These are phyloP conservation scores for Uropetala carovei DNA, from an alignment of 2,888 invertebrate species.

Conservation along the genomic window DNA sequence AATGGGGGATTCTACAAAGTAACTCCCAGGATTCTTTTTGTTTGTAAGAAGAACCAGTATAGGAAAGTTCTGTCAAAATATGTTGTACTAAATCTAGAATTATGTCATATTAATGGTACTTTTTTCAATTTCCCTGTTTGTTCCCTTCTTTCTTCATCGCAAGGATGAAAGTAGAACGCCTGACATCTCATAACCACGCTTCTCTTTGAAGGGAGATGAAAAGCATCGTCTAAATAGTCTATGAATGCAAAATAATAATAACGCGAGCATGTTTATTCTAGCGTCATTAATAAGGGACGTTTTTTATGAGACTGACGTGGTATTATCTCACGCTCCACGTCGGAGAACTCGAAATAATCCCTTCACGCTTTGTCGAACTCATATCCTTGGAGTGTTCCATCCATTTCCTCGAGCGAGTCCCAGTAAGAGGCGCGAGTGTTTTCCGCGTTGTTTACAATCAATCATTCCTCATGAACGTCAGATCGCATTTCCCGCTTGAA, in stretches of 20 bases:
- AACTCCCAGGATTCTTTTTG: too few relatives aligned
- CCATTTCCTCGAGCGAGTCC: conserved; percentile 16
- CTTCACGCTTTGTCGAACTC: conserved; percentile 28
- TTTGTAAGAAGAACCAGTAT: too few relatives aligned
- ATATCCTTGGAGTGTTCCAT: neutral
- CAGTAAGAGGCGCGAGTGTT: conserved; percentile 38
- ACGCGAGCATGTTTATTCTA: neutral
- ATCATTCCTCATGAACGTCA: conserved; percentile 62
- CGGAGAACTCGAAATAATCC: conserved; percentile 17
- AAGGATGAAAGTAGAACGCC: too few relatives aligned
- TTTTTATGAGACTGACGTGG: neutral
- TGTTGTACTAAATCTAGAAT: too few relatives aligned
- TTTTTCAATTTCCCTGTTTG: too few relatives aligned
- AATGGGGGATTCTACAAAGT: too few relatives aligned
- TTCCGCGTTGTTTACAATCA: conserved; percentile 44
- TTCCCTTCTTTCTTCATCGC: too few relatives aligned
- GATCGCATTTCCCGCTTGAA: conserved; percentile 48
- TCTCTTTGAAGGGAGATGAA: too few relatives aligned
- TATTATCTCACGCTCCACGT: neutral
- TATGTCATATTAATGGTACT: too few relatives aligned
- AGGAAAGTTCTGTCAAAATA: too few relatives aligned
- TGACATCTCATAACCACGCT: too few relatives aligned
- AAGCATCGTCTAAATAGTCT: too few relatives aligned
- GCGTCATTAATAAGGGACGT: conserved; percentile 4
- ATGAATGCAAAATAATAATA: neutral